Evolutionary conservation across 2,797 vertebrate genomes (phyloP).

Genomic region (Rhinichthys osculus): DNA sequence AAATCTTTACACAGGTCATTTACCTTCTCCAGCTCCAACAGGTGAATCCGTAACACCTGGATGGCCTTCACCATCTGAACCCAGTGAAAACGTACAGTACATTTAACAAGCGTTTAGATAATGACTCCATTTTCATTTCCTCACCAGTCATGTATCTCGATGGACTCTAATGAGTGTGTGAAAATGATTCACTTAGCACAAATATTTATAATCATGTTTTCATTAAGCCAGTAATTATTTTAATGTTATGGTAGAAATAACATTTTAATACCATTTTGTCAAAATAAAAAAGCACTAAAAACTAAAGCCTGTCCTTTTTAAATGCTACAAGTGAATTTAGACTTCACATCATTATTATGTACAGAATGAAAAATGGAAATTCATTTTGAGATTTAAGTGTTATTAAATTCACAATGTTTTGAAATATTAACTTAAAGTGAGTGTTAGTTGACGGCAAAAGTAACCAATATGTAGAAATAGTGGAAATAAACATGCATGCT

Average conservation of each 20-base stretch:
- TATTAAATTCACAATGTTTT: not conserved
- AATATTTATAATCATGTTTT: not conserved
- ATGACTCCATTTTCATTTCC: not conserved
- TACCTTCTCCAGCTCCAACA: slow-evolving; percentile 87
- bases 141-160: not conserved
- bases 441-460: too few relatives aligned
- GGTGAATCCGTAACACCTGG: slow-evolving; percentile 87
- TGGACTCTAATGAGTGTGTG: not conserved
- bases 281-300: not conserved
- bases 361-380: not conserved
- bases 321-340: not conserved
- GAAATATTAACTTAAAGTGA: not conserved
- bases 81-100: not conserved
- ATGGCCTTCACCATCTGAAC: slow-evolving; percentile 88
- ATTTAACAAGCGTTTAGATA: not conserved
- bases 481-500: not conserved
- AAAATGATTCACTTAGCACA: not conserved
- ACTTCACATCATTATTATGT: not conserved
- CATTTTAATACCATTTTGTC: not conserved
- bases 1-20: slow-evolving; percentile 89
- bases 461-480: too few relatives aligned
- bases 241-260: not conserved
- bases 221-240: not conserved
- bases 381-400: not conserved
- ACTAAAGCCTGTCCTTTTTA: not conserved